phyloP scores from a whole-genome alignment of 2,113 vertebrate genomes.

The sheep (Ovis aries) region ARS-UI_Ramb_v3.0 NC_056055.1:154186501-154187000 shows the following conservation, averaged over 20 bases:
- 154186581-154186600: background rate
- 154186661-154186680: background rate
- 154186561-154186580: background rate
- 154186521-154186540: background rate
- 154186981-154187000: too few species aligned
- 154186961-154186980: too few species aligned
- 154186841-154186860: background rate
- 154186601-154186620: background rate
- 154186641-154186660: background rate
- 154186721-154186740: background rate
- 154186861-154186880: background rate
- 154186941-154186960: background rate
- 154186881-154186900: background rate
- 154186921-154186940: background rate
- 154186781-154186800: background rate
- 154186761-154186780: background rate
- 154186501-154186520: background rate
- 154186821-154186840: background rate
- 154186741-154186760: background rate
- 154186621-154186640: background rate
- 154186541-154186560: background rate
- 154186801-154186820: background rate
- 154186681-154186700: background rate
- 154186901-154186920: background rate
- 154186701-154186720: background rate